Conservation (phyloP, 2,113 vertebrate genomes). For the Pseudopodoces humilis region DNA sequence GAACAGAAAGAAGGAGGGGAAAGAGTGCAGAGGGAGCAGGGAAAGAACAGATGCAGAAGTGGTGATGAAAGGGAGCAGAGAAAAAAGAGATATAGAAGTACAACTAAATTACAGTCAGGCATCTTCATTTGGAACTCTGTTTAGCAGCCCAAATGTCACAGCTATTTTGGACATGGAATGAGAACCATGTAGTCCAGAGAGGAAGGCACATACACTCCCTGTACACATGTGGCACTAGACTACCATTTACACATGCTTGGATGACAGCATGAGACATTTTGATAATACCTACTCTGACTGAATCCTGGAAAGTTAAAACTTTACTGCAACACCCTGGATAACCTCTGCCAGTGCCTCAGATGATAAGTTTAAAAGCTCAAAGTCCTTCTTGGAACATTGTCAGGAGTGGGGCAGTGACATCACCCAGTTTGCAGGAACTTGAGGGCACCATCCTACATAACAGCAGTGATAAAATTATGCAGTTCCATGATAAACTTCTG, state of each 20-base stretch:
- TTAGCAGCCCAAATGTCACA: conserved; percentile 15
- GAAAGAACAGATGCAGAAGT: background rate
- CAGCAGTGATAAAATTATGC: background rate
- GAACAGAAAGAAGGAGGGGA: background rate
- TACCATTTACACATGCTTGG: background rate
- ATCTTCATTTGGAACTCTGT: background rate
- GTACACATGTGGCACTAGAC: background rate
- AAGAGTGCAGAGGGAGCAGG: background rate
- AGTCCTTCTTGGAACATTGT: background rate
- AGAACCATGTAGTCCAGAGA: background rate
- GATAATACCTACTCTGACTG: background rate
- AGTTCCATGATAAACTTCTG: background rate
- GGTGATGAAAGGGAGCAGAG: background rate
- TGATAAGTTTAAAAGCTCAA: background rate
- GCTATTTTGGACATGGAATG: conserved; percentile 7
- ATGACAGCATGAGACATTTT: background rate
- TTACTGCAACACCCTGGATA: background rate
- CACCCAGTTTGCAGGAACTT: background rate
- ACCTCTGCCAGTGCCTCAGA: background rate
- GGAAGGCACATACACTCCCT: background rate
- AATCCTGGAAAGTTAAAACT: background rate
- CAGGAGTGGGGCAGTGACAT: background rate
- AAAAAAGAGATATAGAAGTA: background rate
- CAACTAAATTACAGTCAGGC: background rate
- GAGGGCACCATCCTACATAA: background rate